These are phyloP conservation scores for Anaspis maculata DNA, from an alignment of 2,888 invertebrate species.

Conservation along the genomic window DNA sequence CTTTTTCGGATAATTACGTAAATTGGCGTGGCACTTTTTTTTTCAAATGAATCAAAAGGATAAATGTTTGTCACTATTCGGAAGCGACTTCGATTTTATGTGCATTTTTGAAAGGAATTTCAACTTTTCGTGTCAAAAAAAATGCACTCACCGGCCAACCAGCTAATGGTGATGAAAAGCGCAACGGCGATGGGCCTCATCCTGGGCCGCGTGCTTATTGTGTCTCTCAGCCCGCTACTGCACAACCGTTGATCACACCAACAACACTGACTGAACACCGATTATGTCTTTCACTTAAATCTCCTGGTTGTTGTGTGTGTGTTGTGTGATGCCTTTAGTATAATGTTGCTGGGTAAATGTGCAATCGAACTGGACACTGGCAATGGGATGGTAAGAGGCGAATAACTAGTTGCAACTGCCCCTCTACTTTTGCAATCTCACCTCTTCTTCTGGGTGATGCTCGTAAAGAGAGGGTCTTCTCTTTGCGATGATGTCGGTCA, in stretches of 20 bases:
- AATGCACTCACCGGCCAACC: slow-evolving; percentile 22
- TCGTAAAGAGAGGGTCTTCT: too few species aligned
- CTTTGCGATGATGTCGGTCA: too few species aligned
- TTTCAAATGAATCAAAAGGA: too few species aligned
- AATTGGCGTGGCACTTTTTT: too few species aligned
- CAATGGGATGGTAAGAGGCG: slow-evolving; percentile 12
- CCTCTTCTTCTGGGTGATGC: too few species aligned
- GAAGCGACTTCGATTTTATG: not conserved
- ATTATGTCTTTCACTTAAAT: slow-evolving; percentile 38
- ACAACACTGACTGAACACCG: slow-evolving; percentile 28
- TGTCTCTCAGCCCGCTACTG: too few species aligned
- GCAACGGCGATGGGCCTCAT: slow-evolving; percentile 24
- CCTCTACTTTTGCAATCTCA: slow-evolving; percentile 20
- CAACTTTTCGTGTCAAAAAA: not conserved
- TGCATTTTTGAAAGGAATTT: not conserved
- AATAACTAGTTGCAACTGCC: slow-evolving; percentile 27
- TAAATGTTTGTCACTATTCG: too few species aligned
- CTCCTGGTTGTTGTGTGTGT: slow-evolving; percentile 14
- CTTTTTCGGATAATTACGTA: too few species aligned
- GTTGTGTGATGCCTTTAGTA: not conserved
- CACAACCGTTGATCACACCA: slow-evolving; percentile 26
- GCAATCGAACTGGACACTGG: slow-evolving; percentile 11
- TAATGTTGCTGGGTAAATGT: slow-evolving; percentile 4
- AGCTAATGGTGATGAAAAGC: slow-evolving; percentile 11
- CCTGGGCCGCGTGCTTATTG: slow-evolving; percentile 28